phyloP scores from a whole-genome alignment of 2,888 invertebrate genomes.

The Tetranychus truncatus region DNA sequence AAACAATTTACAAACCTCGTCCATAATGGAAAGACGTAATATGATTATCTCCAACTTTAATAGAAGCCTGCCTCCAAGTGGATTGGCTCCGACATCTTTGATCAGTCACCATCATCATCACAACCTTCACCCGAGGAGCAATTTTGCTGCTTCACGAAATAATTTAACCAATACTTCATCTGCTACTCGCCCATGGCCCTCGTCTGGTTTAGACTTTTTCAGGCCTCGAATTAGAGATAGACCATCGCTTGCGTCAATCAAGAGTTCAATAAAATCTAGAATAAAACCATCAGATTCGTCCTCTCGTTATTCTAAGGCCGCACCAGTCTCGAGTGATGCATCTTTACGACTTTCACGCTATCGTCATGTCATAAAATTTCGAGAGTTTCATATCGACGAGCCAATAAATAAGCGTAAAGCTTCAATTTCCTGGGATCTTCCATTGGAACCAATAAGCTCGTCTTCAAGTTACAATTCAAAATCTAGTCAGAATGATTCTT shows the following conservation, averaged over 20 bases:
- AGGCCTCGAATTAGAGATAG: neutral
- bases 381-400: neutral
- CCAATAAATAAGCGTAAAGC: neutral
- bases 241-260: neutral
- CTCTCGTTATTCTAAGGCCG: neutral
- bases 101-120: neutral
- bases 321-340: neutral
- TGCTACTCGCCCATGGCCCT: neutral
- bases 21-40: neutral
- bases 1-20: neutral
- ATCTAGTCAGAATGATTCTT: neutral
- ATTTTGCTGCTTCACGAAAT: neutral
- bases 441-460: neutral
- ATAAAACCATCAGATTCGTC: neutral
- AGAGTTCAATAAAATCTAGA: neutral
- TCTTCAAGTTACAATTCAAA: neutral
- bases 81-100: neutral
- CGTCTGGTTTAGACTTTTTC: neutral
- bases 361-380: conserved; percentile 3
- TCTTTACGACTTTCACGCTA: neutral
- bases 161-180: neutral
- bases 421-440: conserved; percentile 4
- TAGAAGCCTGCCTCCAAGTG: neutral
- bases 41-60: neutral
- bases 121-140: neutral